Evolutionary conservation across 2,888 invertebrate genomes (phyloP).

Genomic region (Trichacis sp.): DNA sequence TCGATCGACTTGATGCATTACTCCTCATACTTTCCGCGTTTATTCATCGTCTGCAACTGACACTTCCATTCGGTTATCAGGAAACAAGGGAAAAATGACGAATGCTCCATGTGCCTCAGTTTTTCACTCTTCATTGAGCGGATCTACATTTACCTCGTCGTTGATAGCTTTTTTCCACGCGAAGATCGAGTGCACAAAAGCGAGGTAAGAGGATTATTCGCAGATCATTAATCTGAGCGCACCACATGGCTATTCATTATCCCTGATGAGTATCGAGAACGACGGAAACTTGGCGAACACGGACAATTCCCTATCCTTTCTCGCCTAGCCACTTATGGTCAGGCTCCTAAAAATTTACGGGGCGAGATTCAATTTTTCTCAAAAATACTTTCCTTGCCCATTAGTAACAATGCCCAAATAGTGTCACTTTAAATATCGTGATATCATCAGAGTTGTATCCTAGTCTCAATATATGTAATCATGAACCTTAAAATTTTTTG

Average conservation of each 20-base stretch:
- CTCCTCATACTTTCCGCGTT: no score
- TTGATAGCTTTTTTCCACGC: conserved; percentile 28
- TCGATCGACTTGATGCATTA: no score
- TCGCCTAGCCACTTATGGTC: background rate
- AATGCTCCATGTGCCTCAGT: background rate
- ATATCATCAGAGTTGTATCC: no score
- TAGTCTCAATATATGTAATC: no score
- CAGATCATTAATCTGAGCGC: conserved; percentile 40
- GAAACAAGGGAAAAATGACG: background rate
- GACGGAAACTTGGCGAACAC: conserved; percentile 39
- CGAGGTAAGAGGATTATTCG: conserved; percentile 35
- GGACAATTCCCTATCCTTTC: conserved; percentile 11
- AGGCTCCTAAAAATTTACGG: background rate
- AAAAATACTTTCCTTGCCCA: no score
- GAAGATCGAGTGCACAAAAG: conserved; percentile 23
- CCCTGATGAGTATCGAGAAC: conserved; percentile 35
- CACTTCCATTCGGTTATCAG: no score
- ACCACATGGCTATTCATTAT: conserved; percentile 32
- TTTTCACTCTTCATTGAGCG: background rate
- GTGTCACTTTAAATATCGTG: no score
- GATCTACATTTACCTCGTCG: background rate
- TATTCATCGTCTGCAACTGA: no score
- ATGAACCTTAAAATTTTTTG: no score
- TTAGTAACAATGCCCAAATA: no score
- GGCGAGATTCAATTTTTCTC: background rate